Conservation (phyloP, 2,888 invertebrate genomes). For the Lasioglossum pauxillum region DNA sequence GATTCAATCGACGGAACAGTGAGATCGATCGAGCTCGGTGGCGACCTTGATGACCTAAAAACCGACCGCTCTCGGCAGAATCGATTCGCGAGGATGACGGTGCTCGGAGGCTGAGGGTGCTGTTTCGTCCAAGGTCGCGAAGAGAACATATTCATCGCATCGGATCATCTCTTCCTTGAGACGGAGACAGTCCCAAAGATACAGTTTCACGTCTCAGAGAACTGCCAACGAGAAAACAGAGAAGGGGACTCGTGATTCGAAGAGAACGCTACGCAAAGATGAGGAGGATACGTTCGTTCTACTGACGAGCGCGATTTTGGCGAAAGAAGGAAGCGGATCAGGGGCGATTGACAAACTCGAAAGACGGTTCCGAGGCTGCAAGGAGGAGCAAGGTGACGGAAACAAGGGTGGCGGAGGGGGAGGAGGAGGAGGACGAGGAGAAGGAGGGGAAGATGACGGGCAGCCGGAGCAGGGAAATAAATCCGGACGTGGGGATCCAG, state of each 20-base stretch:
- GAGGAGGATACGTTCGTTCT: slow-evolving; percentile 7
- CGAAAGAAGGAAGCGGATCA: background rate
- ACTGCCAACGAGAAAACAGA: background rate
- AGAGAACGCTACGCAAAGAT: background rate
- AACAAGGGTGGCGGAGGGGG: background rate
- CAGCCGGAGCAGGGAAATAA: slow-evolving; percentile 71
- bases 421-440: background rate
- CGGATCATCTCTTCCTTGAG: background rate
- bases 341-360: background rate
- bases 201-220: background rate
- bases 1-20: slow-evolving; percentile 35
- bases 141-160: background rate
- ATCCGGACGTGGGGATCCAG: slow-evolving; percentile 62
- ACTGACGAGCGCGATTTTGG: slow-evolving; percentile 5
- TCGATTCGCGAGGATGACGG: slow-evolving; percentile 50
- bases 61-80: slow-evolving; percentile 15
- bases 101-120: slow-evolving; percentile 22
- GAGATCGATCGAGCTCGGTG: slow-evolving; percentile 40
- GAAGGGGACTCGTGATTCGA: background rate
- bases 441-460: slow-evolving; percentile 75
- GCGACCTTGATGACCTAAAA: slow-evolving; percentile 47
- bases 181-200: background rate
- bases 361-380: background rate
- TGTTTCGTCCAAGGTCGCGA: background rate
- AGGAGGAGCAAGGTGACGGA: background rate